Conservation (phyloP, 2,797 vertebrate genomes). For the Poeciliopsis turneri region DNA sequence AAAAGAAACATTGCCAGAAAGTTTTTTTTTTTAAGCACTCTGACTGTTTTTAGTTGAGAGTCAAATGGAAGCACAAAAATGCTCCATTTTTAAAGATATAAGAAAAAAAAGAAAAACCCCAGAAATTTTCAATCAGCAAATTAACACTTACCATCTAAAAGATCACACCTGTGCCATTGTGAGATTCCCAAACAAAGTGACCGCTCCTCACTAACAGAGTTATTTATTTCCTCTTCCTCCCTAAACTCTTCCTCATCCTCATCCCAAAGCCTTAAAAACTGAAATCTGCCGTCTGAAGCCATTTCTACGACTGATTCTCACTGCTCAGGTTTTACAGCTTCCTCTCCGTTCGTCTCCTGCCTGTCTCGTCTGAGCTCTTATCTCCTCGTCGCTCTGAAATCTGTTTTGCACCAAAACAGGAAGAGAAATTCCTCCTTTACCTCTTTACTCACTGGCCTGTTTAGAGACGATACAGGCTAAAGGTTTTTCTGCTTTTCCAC, state of each 20-base stretch:
- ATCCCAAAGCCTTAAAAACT: conserved; percentile 74
- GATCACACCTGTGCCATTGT: conserved; percentile 20
- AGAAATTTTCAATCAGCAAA: neutral
- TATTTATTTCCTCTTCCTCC: conserved; percentile 10
- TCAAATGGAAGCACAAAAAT: too few relatives aligned
- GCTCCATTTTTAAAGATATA: neutral
- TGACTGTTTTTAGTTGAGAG: too few relatives aligned
- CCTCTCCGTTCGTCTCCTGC: conserved; percentile 10
- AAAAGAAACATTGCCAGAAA: too few relatives aligned
- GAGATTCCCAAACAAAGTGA: conserved; percentile 20
- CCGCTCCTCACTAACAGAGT: conserved; percentile 26
- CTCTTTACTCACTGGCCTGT: conserved; percentile 3
- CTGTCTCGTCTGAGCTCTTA: conserved; percentile 21
- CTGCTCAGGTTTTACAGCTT: neutral
- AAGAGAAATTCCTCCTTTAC: conserved; percentile 27
- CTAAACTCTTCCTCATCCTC: conserved; percentile 31
- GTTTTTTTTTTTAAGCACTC: too few relatives aligned
- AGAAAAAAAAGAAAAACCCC: neutral
- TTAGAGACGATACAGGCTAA: conserved; percentile 1
- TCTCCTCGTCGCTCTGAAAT: conserved; percentile 50
- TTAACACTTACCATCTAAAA: conserved; percentile 58
- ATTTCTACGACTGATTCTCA: conserved; percentile 31
- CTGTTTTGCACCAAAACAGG: conserved; percentile 76
- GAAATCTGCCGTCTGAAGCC: conserved; percentile 59
- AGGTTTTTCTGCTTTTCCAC: neutral